A percentile compares a stretch with the other conserved stretches of the same genome.
These are phyloP conservation scores for Rotaria magnacalcarata DNA, from an alignment of 2,888 invertebrate genomes.

Conservation along the genomic window DNA sequence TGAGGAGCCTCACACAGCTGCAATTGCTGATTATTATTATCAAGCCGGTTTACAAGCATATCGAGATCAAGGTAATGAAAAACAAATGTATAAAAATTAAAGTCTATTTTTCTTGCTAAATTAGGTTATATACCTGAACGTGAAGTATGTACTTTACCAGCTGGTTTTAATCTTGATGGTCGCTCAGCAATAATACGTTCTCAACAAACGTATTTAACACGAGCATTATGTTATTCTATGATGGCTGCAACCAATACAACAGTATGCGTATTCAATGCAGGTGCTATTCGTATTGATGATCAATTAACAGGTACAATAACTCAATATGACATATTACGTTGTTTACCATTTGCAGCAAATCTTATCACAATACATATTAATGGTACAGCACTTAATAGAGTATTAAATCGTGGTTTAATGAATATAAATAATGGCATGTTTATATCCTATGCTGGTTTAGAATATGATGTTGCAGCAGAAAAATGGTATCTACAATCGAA, in stretches of 20 bases:
- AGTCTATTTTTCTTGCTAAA: background rate
- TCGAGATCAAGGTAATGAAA: background rate
- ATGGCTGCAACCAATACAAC: background rate
- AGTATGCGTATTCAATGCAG: background rate
- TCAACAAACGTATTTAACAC: slow-evolving; percentile 22
- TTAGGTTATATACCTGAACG: background rate
- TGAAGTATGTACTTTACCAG: background rate
- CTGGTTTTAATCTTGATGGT: background rate
- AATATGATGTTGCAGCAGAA: background rate
- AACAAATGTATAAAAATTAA: background rate
- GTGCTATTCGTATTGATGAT: slow-evolving; percentile 23
- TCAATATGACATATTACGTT: slow-evolving; percentile 28
- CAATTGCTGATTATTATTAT: background rate
- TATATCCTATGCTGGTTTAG: background rate
- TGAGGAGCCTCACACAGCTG: background rate
- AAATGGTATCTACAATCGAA: background rate
- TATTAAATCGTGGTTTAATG: slow-evolving; percentile 3
- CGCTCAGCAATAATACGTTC: slow-evolving; percentile 28
- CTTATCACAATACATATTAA: background rate
- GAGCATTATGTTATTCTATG: background rate
- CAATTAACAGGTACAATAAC: background rate
- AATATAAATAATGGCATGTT: slow-evolving; percentile 8
- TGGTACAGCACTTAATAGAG: background rate
- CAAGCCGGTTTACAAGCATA: background rate
- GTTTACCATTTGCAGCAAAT: slow-evolving; percentile 5